These are phyloP conservation scores for Galeruca laticollis DNA, from an alignment of 2,888 invertebrate genomes.

Conservation along the genomic window DNA sequence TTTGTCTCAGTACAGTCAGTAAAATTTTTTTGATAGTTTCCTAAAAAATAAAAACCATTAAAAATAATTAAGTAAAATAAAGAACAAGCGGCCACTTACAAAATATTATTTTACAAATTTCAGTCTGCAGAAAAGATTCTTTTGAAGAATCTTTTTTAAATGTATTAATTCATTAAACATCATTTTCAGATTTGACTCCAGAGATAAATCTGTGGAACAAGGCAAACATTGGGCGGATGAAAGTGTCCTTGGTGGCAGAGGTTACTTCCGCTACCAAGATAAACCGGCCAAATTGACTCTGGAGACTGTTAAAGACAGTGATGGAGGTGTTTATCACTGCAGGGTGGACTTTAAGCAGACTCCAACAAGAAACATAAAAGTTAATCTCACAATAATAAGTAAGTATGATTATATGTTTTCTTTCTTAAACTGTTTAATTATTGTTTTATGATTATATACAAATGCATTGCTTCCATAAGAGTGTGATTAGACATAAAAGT, in stretches of 20 bases:
- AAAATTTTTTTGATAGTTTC: too few species aligned
- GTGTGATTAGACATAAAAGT: too few species aligned
- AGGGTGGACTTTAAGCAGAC: constrained; percentile 91
- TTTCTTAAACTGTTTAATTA: not conserved
- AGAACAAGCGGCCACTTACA: too few species aligned
- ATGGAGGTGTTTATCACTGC: constrained; percentile 88
- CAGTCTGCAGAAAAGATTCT: too few species aligned
- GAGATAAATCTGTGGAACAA: constrained; percentile 78
- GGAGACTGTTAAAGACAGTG: constrained; percentile 79
- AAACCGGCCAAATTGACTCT: constrained; percentile 82
- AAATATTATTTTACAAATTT: too few species aligned
- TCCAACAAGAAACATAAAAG: constrained; percentile 87
- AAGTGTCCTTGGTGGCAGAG: constrained; percentile 78
- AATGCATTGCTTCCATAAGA: too few species aligned
- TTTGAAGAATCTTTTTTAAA: too few species aligned
- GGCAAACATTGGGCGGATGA: constrained; percentile 88
- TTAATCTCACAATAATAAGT: constrained; percentile 92
- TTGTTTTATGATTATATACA: too few species aligned
- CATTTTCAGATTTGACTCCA: constrained; percentile 76
- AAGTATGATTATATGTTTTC: constrained; percentile 67
- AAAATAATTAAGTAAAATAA: too few species aligned
- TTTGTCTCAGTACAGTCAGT: too few species aligned
- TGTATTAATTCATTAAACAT: too few species aligned
- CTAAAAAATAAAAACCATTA: too few species aligned
- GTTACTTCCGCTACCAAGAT: constrained; percentile 81